A percentile compares a stretch with the other conserved stretches of the same genome.
phyloP scores from a whole-genome alignment of 2,113 vertebrate genomes.

The Aegithalos caudatus region DNA sequence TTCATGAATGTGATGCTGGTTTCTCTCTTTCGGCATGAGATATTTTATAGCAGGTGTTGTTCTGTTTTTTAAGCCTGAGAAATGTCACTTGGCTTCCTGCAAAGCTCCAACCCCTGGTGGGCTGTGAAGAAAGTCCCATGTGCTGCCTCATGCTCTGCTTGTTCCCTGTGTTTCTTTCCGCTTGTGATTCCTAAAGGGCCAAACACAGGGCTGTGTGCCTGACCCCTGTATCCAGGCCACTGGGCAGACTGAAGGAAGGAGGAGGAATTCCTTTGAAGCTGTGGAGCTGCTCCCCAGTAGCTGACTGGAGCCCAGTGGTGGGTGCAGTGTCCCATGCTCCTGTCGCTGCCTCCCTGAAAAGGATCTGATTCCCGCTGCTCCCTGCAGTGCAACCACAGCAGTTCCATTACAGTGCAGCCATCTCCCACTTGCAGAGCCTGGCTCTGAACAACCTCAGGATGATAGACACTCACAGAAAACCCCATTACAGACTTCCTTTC shows the following conservation, averaged over 20 bases:
- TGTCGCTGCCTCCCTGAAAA: background rate
- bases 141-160: background rate
- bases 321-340: background rate
- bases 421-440: background rate
- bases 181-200: background rate
- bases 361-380: background rate
- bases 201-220: background rate
- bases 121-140: background rate
- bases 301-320: background rate
- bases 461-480: slow-evolving; percentile 18
- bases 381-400: background rate
- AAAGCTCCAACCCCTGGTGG: background rate
- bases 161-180: background rate
- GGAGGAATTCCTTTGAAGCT: slow-evolving; percentile 17
- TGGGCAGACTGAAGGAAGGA: background rate
- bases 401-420: background rate
- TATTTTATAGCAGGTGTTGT: background rate
- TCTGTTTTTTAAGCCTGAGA: background rate
- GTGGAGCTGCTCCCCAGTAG: background rate
- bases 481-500: slow-evolving; percentile 2
- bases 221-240: background rate
- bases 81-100: background rate
- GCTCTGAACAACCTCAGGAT: background rate
- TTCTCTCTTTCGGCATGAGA: background rate
- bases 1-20: background rate